Conservation (phyloP, 1,140 invertebrate genomes). For the Sitobion miscanthi region DNA sequence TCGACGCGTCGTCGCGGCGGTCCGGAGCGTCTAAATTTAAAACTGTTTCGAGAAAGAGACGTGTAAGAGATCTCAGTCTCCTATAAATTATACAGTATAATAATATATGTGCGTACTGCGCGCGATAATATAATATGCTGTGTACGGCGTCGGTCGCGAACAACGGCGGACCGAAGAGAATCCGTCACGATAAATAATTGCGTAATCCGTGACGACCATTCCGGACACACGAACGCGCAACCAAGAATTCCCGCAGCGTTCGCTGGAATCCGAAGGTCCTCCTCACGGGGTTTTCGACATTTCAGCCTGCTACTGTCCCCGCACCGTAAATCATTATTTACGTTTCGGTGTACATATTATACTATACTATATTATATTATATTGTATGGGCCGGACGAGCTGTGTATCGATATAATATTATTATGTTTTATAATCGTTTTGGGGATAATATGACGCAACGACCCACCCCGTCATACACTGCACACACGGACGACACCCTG, state of each 20-base stretch:
- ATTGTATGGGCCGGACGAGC: not conserved
- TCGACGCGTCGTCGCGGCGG: slow-evolving; percentile 18
- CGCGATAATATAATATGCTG: not conserved
- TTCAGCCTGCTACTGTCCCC: slow-evolving; percentile 31
- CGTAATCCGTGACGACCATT: slow-evolving; percentile 55
- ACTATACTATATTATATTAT: not conserved
- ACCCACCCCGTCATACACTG: not conserved
- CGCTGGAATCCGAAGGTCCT: slow-evolving; percentile 51
- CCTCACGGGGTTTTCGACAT: not conserved
- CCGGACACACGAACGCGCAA: slow-evolving; percentile 34
- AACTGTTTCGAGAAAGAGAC: not conserved
- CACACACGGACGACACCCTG: not conserved
- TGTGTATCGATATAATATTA: not conserved
- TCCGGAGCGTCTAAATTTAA: slow-evolving; percentile 10
- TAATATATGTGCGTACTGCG: not conserved
- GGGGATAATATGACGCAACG: not conserved
- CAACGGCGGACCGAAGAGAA: not conserved
- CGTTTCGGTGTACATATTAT: not conserved
- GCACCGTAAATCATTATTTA: slow-evolving; percentile 49
- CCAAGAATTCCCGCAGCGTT: slow-evolving; percentile 52
- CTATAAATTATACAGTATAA: not conserved
- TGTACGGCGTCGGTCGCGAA: not conserved
- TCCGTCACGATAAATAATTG: slow-evolving; percentile 47
- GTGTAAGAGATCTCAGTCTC: not conserved
- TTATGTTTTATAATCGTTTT: slow-evolving; percentile 1